Evolutionary conservation across 2,888 invertebrate species (phyloP), one percentile per base, ranked within the genome.

Genomic region (Aphodius sticticus): DNA sequence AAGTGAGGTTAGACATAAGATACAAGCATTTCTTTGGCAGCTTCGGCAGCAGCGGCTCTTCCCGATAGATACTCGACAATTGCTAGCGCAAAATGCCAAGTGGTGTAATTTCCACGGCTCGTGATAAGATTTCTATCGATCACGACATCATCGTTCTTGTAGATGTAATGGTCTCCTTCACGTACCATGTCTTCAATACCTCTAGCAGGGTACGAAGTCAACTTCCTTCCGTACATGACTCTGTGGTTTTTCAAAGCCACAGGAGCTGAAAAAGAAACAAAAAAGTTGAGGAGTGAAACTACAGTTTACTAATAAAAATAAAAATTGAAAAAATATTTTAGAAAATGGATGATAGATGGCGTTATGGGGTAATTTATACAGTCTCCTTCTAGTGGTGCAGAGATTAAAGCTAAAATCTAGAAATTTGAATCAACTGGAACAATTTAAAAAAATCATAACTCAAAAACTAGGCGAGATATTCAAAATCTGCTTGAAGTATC

Each of bases 71-170:
- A 88, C 86, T 96, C 95, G 0, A 95, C 94, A 14, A 98, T 92
- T 14, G 93, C 92, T 77, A 98, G 88, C 0, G 95, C 97, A 87
- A 98, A 99, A 87, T 95, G 96, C 87, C 96, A 96, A 0, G 96
- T 94, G 0, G 98, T 98, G 14, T 96, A 98, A 0, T 98, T 98
- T 0, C 98, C 98, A 83, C 94, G 92, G 83, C 95, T 95, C 0
- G 96, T 96, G 70, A 96, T 92, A 0, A 96, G 85, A 82, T 94
- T 93, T 0, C 90, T 91, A 84, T 90, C 93, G 89, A 90, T 84
- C 6, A 90, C 90, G 0, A 90, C 89, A 69, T 84, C 84, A 70
- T 84, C 84, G 75, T 84, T 79, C 70, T 83, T 84, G 78, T 84
- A 84, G 75, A 83, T 81, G 81, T 84, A 84, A 9, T 82, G 80